phyloP scores from a whole-genome alignment of 2,888 invertebrate species.

The Isoperla grammatica region DNA sequence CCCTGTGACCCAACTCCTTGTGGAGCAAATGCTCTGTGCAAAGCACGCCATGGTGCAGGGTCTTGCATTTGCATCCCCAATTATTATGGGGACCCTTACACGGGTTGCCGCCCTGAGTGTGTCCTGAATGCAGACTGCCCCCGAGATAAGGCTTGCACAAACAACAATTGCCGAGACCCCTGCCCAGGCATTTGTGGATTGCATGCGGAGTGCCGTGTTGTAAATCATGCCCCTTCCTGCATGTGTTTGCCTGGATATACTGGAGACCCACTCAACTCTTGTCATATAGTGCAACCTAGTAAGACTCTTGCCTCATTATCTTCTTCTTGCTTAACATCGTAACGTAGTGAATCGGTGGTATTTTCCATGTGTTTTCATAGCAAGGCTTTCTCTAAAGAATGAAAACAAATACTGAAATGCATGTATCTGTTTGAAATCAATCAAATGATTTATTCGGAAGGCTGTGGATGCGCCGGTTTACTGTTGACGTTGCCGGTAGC shows the following conservation, averaged over 20 bases:
- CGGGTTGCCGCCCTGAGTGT: slow-evolving; percentile 80
- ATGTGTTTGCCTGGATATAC: slow-evolving; percentile 70
- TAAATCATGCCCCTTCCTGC: slow-evolving; percentile 78
- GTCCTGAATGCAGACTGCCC: slow-evolving; percentile 77
- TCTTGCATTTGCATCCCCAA: slow-evolving; percentile 76
- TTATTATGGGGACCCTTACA: slow-evolving; percentile 83
- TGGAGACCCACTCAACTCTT: slow-evolving; percentile 61
- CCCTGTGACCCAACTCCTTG: slow-evolving; percentile 85
- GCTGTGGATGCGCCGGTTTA: no score
- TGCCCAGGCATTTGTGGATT: slow-evolving; percentile 77
- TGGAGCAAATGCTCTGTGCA: slow-evolving; percentile 79
- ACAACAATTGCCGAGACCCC: slow-evolving; percentile 79
- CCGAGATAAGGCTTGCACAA: slow-evolving; percentile 69
- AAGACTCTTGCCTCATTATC: slow-evolving; percentile 35
- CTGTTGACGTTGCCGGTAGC: no score
- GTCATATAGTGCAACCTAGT: slow-evolving; percentile 38
- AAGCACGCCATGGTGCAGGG: slow-evolving; percentile 74
- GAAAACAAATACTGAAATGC: no score
- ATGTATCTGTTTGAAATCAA: no score
- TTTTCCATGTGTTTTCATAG: neutral
- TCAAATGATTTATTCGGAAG: no score
- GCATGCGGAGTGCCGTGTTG: slow-evolving; percentile 71
- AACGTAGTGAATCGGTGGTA: neutral
- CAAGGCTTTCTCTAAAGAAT: neutral
- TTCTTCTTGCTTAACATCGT: slow-evolving; percentile 8